Evolutionary conservation across 2,888 invertebrate species (phyloP).

Genomic region (Horisme vitalbata): DNA sequence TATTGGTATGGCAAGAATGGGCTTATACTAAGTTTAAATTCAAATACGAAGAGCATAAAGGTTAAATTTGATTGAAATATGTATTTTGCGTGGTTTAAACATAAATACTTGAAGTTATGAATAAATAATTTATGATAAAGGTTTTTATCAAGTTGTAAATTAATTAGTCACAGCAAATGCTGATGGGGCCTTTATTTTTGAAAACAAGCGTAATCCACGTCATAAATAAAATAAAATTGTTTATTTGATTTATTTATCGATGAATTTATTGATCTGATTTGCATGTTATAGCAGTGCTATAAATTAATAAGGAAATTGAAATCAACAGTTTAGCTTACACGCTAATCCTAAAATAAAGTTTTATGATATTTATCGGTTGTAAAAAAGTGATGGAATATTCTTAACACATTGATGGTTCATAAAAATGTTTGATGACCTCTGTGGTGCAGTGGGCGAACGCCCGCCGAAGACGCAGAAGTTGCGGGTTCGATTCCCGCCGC

Average conservation of each 20-base stretch:
- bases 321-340: slow-evolving; percentile 19
- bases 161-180: slow-evolving; percentile 27
- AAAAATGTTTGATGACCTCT: too few species aligned
- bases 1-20: neutral
- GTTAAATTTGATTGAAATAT: neutral
- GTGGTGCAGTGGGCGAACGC: too few species aligned
- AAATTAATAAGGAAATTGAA: slow-evolving; percentile 26
- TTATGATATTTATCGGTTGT: slow-evolving; percentile 29
- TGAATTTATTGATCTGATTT: slow-evolving; percentile 13
- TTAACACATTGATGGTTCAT: neutral
- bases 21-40: neutral
- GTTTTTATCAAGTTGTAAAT: slow-evolving; percentile 20
- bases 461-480: too few species aligned
- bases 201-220: slow-evolving; percentile 21
- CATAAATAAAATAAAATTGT: slow-evolving; percentile 17
- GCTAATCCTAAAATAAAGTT: slow-evolving; percentile 28
- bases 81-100: too few species aligned
- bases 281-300: slow-evolving; percentile 18
- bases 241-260: slow-evolving; percentile 18
- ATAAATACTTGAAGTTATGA: slow-evolving; percentile 7
- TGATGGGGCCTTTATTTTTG: slow-evolving; percentile 9
- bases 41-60: neutral
- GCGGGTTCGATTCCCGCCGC: too few species aligned
- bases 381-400: slow-evolving; percentile 26
- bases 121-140: slow-evolving; percentile 16